Evolutionary conservation across 2,113 vertebrate genomes (phyloP), one percentile per base, ranked within the genome.

Genomic region (Malurus alboscapulatus): DNA sequence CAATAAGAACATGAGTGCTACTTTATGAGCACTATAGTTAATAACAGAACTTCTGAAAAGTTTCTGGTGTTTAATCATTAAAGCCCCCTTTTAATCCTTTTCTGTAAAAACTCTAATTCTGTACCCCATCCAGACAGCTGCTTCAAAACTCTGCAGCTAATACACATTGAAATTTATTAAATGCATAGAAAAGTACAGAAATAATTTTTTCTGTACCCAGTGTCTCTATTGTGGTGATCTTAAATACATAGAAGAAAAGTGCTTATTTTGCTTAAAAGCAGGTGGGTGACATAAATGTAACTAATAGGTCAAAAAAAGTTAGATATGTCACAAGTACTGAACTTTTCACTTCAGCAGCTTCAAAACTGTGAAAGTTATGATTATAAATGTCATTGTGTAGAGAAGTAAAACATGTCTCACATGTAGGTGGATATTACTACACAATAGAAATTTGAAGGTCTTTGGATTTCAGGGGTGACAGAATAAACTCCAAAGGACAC

Each of bases 291-390:
- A 84, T 40, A 94, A 82, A 79, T 72, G 85, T 51, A 92, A 90
- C 62, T 73, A 84, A 95, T 8, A 40, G 86, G 91, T 89, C 78
- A 93, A 91, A 97, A 86, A 82, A 84, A 38, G 51, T 87, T 91
- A 44, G 86, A 92, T 77, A 75, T 71, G 69, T 71, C 78, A 57
- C n/a, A 51, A 90, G 42, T 22, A 80, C 54, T 71, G 45, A 65
- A 88, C 91, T 87, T 92, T 69, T 77, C 58, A 75, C 78, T 85
- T 61, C 36, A 17, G 47, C 92, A 93, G 79, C 67, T 83, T 77
- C 85, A 84, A 54, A 92, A 48, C 53, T 66, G 57, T 61, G 42
- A 71, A 92, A 93, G 67, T 94, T 88, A 44, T 38, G 69, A 77
- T 66, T 53, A 80, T 45, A 94, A 92, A 92, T 72, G 87, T 55